phyloP scores from a whole-genome alignment of 2,113 vertebrate species.

The Charina bottae region DNA sequence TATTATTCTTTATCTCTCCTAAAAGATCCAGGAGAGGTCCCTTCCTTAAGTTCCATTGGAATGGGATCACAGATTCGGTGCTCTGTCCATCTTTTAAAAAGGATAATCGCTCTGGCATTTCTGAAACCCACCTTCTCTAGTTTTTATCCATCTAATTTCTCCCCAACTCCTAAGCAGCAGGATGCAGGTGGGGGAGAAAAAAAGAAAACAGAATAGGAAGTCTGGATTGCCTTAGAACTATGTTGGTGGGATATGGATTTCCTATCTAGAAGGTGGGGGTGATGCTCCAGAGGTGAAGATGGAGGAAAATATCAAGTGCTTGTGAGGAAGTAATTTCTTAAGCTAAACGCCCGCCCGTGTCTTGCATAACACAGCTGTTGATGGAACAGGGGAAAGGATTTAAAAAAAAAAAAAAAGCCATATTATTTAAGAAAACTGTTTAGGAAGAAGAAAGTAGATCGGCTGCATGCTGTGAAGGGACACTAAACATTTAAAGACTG shows the following conservation, averaged over 20 bases:
- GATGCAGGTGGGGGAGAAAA: not conserved
- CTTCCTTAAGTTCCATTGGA: not conserved
- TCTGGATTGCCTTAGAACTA: slow-evolving; percentile 11
- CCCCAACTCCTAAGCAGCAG: not conserved
- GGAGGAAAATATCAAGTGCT: slow-evolving; percentile 37
- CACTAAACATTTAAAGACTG: slow-evolving; percentile 51
- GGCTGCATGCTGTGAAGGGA: slow-evolving; percentile 33
- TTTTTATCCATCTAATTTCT: not conserved
- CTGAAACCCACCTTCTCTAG: not conserved
- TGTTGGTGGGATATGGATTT: slow-evolving; percentile 17
- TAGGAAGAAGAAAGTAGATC: not conserved
- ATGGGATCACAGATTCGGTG: not conserved
- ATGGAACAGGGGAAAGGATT: not conserved
- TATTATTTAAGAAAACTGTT: not conserved
- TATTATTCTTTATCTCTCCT: not conserved
- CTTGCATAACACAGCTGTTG: slow-evolving; percentile 11
- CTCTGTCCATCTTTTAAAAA: rapidly evolving
- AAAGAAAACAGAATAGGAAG: not conserved
- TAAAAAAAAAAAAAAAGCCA: too few relatives aligned
- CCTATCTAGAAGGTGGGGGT: not conserved
- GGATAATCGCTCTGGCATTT: not conserved
- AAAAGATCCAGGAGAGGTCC: not conserved
- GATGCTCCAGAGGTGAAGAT: slow-evolving; percentile 17
- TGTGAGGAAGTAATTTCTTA: slow-evolving; percentile 60
- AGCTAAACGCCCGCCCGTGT: slow-evolving; percentile 15